Base-by-base conservation (phyloP, 2,888 invertebrate species). In the Lasioglossum pauxillum region DNA sequence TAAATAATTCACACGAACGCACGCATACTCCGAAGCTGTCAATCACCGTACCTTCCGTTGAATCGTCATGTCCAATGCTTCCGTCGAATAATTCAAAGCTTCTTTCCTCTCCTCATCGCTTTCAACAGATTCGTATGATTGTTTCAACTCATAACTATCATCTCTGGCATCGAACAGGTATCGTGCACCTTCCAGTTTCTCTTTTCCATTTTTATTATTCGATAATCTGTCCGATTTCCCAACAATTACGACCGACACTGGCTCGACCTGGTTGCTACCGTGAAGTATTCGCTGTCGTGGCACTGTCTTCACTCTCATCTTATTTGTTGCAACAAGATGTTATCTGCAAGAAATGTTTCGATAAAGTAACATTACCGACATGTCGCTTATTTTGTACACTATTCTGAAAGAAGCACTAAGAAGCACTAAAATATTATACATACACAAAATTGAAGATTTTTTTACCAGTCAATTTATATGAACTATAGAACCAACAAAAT, bases 231-330 rank as follows among this genome's bases (percentile, higher is more conserved):
- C 72, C 19, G 64, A 57, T 35, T 67, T 75, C 23, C 7, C 75
- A 1, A 35, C 5, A n/a, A n/a, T 5, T 1, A 35, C 75, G 44
- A 69, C 76, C 12, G 60, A 75, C n/a, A 69, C 83, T 4, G 80
- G 8, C 23, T 82, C 60, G 53, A 77, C 64, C 16, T 53, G 75
- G 23, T 44, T 69, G 16, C 23, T 75, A 8, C 27, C 72, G 31
- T 72, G 85, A 19, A 78, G 27, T 67, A 83, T 80, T 84, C 81
- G 90, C 44, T 93, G 94, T 41, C 92, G 92, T 16, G 94, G 94
- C 27, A 91, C 80, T 46, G 91, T 92, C 88, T 95, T 95, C 74
- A 94, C 89, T 79, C 95, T 92, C 95, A 95, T 95, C 88, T 91
- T 60, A 76, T 73, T 80, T 57, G 57, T 41, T 12, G 16, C 5